Evolutionary conservation across 2,888 invertebrate species (phyloP), one percentile per base, ranked within the genome.

Genomic region (Sphaerophoria rueppellii): DNA sequence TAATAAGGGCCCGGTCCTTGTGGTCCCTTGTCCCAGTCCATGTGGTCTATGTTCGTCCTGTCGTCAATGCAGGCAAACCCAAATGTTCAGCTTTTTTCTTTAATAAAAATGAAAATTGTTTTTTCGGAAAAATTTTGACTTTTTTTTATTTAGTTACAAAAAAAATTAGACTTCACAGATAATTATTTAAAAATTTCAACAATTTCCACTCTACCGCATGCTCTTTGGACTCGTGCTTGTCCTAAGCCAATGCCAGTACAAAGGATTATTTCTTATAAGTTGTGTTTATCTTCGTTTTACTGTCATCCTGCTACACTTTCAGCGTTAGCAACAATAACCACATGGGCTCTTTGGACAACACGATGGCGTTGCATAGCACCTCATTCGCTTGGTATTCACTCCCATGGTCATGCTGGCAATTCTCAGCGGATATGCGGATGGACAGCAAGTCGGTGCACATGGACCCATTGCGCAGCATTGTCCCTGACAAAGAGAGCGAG

Each of bases 361-460:
- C 14, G 77, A 61, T 14, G 88, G 87, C 0, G 89, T 87, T 3
- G 87, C 88, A 6, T 88, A 88, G 63, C 90, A 91, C 11, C 89
- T 88, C 88, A 87, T 89, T 4, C 90, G 88, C 74, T 88, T 90
- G 32, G 88, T 90, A 70, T 89, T 89, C 11, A 89, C 88, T 16
- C 91, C 91, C 90, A 90, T 90, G 0, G 89, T 91, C 87, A 91
- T 88, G 67, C 90, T 89, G 70, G 90, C 89, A 67, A 88, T 90
- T 7, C 89, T 88, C 72, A 90, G 74, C 2, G 90, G 90, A 87
- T 89, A 91, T 12, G 90, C 87, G 0, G 92, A 89, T 0, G 93
- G 93, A 37, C 92, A 92, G 86, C 93, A 93, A 7, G 90, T 91
- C 0, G 93, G 93, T 46, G 90, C 89, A 0, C 93, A 93, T 73